These are phyloP conservation scores for Aptenodytes forsteri DNA, from an alignment of 2,113 vertebrate species.

Conservation along the genomic window DNA sequence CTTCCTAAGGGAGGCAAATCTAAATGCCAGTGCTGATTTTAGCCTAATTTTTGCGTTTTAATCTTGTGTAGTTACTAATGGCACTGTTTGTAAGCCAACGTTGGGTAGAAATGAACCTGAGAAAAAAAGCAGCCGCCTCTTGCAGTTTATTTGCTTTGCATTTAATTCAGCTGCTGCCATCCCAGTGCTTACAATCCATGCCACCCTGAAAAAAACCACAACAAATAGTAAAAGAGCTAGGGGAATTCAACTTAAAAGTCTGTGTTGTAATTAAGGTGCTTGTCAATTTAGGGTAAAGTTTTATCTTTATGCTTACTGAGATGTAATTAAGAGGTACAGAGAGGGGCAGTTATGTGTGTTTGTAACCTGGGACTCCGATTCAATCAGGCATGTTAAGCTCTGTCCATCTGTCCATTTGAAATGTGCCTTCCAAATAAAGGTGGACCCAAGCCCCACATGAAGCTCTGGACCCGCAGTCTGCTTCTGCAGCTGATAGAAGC, in stretches of 20 bases:
- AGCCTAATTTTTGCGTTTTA: background rate
- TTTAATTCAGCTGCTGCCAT: background rate
- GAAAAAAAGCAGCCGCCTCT: background rate
- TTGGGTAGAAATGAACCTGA: background rate
- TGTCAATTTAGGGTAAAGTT: background rate
- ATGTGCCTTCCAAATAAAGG: background rate
- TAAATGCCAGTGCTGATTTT: background rate
- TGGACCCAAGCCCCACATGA: no score
- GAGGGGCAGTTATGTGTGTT: background rate
- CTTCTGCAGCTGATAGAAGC: fast-evolving
- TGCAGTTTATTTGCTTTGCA: background rate
- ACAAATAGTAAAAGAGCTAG: background rate
- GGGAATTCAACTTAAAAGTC: background rate
- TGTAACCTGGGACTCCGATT: background rate
- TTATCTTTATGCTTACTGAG: background rate
- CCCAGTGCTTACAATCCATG: background rate
- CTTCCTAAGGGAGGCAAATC: background rate
- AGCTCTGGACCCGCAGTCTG: background rate
- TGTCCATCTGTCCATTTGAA: background rate
- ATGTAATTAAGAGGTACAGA: background rate
- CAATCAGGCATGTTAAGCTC: background rate
- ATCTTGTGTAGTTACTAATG: background rate
- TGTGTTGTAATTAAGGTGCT: background rate
- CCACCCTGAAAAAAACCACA: fast-evolving
- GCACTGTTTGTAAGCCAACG: background rate